Percentiles rank a stretch among this genome's conserved stretches.
These are phyloP conservation scores for Strigops habroptila DNA, from an alignment of 2,113 vertebrate genomes.

Conservation along the genomic window DNA sequence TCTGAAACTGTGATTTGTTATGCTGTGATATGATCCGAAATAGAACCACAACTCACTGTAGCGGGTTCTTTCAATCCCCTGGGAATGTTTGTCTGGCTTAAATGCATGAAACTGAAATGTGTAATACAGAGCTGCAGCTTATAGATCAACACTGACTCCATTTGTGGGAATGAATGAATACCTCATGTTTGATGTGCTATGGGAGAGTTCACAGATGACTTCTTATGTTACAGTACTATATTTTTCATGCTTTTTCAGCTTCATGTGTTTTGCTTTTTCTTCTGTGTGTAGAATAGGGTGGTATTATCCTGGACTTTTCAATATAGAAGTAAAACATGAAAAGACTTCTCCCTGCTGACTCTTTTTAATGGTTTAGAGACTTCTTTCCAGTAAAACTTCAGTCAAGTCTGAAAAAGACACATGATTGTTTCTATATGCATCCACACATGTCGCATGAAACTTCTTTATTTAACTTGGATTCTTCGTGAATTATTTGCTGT, in stretches of 20 bases:
- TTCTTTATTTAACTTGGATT: not conserved
- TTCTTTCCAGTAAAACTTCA: not conserved
- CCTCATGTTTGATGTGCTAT: conserved; percentile 38
- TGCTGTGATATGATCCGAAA: conserved; percentile 16
- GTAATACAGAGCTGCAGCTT: conserved; percentile 50
- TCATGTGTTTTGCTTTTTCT: not conserved
- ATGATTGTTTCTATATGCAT: not conserved
- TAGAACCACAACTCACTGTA: conserved; percentile 51
- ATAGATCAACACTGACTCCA: conserved; percentile 47
- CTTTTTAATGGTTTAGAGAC: not conserved
- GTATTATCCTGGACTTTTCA: not conserved
- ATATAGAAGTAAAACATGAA: not conserved
- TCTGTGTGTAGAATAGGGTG: not conserved
- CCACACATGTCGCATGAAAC: not conserved
- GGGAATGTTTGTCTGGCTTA: conserved; percentile 56
- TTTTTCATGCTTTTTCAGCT: conserved; percentile 12
- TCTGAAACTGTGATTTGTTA: conserved; percentile 60
- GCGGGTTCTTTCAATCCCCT: conserved; percentile 20
- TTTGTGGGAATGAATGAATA: conserved; percentile 50
- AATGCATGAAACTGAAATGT: conserved; percentile 43
- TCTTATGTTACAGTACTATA: not conserved
- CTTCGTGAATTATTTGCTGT: not conserved
- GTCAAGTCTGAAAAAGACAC: not conserved
- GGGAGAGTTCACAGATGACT: conserved; percentile 30
- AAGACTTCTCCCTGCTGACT: not conserved